A percentile compares a stretch with the other conserved stretches of the same genome.
Conservation (phyloP, 2,113 vertebrate species). For the Rhipidura dahli region DNA sequence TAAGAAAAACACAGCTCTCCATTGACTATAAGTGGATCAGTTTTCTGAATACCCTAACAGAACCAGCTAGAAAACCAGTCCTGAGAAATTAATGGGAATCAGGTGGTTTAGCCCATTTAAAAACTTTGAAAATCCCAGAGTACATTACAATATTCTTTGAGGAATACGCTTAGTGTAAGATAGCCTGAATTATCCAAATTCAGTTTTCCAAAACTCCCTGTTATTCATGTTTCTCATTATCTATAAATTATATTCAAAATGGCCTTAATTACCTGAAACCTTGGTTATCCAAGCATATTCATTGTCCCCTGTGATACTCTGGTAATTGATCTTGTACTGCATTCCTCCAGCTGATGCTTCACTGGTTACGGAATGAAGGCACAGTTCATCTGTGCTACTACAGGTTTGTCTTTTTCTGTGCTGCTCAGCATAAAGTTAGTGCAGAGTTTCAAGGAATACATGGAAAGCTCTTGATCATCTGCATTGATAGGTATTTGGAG, state of each 20-base stretch:
- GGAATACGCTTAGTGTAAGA: neutral
- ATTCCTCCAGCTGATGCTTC: neutral
- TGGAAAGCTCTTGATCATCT: neutral
- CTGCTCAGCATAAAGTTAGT: neutral
- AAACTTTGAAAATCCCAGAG: neutral
- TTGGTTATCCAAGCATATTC: conserved; percentile 12
- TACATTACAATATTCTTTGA: neutral
- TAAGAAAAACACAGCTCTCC: neutral
- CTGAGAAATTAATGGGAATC: neutral
- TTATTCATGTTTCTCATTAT: conserved; percentile 55
- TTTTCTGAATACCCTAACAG: neutral
- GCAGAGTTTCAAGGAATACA: neutral
- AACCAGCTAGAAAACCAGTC: neutral
- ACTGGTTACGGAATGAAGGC: neutral
- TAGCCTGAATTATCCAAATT: neutral
- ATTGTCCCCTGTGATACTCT: neutral
- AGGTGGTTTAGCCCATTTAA: neutral
- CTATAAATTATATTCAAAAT: conserved; percentile 41
- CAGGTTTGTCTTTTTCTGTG: neutral
- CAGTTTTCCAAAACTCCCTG: conserved; percentile 24
- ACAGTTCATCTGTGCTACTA: neutral
- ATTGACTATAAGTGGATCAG: neutral
- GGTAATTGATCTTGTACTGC: conserved; percentile 41
- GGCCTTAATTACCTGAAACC: conserved; percentile 45
- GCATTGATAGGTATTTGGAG: neutral